phyloP scores from a whole-genome alignment of 2,888 invertebrate species.

The Callyntrura sp. region DNA sequence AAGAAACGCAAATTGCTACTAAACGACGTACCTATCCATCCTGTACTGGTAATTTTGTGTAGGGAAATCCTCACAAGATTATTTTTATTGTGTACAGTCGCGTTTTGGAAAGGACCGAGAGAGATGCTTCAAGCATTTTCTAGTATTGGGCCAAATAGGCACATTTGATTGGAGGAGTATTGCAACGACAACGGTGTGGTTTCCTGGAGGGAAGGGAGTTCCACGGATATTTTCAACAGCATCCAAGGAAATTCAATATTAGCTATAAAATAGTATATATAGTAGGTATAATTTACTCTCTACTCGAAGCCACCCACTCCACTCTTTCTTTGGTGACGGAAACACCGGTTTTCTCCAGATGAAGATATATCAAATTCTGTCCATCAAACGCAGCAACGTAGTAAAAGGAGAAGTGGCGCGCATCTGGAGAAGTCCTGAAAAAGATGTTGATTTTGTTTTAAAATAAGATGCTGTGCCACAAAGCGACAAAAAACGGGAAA shows the following conservation, averaged over 20 bases:
- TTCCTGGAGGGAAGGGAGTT: slow-evolving; percentile 1
- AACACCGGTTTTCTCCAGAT: not conserved
- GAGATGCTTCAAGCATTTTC: not conserved
- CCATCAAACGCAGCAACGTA: not conserved
- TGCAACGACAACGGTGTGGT: not conserved
- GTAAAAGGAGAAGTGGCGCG: not conserved
- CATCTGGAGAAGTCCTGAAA: not conserved
- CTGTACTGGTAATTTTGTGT: not conserved
- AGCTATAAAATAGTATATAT: not conserved
- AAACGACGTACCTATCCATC: not conserved
- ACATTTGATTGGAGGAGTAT: not conserved
- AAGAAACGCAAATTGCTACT: slow-evolving; percentile 46
- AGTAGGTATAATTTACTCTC: too few relatives aligned
- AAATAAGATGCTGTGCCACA: not conserved
- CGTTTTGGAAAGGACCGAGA: not conserved
- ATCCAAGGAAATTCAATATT: too few relatives aligned
- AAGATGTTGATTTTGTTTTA: not conserved
- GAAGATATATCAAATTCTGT: not conserved
- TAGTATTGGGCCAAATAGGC: too few relatives aligned
- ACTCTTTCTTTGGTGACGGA: too few relatives aligned
- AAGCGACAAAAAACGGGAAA: not conserved
- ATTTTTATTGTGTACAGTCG: not conserved
- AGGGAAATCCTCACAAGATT: not conserved
- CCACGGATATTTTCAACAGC: slow-evolving; percentile 10
- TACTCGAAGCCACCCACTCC: too few relatives aligned